Percentiles rank a stretch among this genome's conserved stretches.
Conservation (phyloP, 2,113 vertebrate genomes). For the Jacana jacana region DNA sequence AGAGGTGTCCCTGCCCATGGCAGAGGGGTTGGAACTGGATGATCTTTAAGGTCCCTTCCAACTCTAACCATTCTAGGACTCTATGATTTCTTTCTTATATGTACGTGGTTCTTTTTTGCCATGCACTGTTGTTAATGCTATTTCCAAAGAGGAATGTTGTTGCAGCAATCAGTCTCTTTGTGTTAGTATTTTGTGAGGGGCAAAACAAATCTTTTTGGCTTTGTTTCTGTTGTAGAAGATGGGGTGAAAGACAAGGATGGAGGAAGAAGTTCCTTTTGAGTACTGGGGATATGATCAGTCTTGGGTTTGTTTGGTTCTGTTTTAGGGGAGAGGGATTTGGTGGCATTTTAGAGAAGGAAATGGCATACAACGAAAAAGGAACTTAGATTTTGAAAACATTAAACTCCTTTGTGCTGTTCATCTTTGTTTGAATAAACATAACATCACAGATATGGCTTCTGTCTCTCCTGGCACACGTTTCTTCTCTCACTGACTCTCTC, state of each 20-base stretch:
- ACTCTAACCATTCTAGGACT: too few species aligned
- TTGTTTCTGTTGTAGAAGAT: neutral
- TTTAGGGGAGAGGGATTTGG: neutral
- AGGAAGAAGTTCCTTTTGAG: neutral
- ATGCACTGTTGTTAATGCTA: accelerated
- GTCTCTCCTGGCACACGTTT: neutral
- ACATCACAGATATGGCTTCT: neutral
- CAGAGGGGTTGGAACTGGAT: too few species aligned
- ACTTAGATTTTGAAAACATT: neutral
- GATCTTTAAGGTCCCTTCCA: too few species aligned
- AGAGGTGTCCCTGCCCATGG: too few species aligned
- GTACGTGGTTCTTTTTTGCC: accelerated
- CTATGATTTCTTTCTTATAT: neutral
- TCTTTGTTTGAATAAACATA: neutral
- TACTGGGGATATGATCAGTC: accelerated
- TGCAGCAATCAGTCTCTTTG: neutral
- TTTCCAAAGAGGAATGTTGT: neutral
- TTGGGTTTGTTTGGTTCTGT: neutral
- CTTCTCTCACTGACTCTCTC: neutral
- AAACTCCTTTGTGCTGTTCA: neutral
- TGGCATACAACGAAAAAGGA: neutral
- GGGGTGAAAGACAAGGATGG: neutral
- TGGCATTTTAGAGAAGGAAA: neutral
- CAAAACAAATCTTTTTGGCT: neutral
- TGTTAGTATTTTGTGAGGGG: neutral